These are phyloP conservation scores for Anastatus disparis DNA, from an alignment of 1,140 invertebrate genomes.

Conservation along the genomic window DNA sequence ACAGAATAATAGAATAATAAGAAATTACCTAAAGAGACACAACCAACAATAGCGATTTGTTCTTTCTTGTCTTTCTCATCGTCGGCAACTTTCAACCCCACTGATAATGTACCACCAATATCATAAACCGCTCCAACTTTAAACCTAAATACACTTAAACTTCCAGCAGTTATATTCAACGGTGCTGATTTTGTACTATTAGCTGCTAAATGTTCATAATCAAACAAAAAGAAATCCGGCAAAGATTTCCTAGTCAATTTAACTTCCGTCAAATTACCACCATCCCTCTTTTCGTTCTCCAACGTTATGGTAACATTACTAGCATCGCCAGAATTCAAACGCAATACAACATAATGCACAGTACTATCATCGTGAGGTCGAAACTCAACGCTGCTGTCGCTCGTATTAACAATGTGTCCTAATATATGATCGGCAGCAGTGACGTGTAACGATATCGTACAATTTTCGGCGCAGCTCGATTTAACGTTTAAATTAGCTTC, in stretches of 20 bases:
- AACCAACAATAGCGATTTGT: slow-evolving; percentile 55
- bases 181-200: slow-evolving; percentile 71
- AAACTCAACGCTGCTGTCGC: slow-evolving; percentile 61
- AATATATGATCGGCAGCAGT: slow-evolving; percentile 46
- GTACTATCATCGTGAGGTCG: slow-evolving; percentile 64
- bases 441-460: slow-evolving; percentile 52
- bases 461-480: slow-evolving; percentile 57
- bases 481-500: slow-evolving; percentile 43
- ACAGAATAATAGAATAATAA: neutral
- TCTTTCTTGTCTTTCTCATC: slow-evolving; percentile 66
- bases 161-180: slow-evolving; percentile 72
- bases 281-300: neutral
- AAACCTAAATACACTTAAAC: slow-evolving; percentile 73
- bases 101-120: slow-evolving; percentile 75
- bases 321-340: slow-evolving; percentile 49
- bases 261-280: slow-evolving; percentile 40
- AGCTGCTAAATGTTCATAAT: slow-evolving; percentile 70
- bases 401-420: slow-evolving; percentile 45
- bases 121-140: slow-evolving; percentile 75
- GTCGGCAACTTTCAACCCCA: slow-evolving; percentile 72
- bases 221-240: slow-evolving; percentile 77
- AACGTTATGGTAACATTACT: slow-evolving; percentile 48
- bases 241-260: slow-evolving; percentile 73
- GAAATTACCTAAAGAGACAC: slow-evolving; percentile 55
- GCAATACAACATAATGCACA: slow-evolving; percentile 69